Evolutionary conservation across 2,888 invertebrate genomes (phyloP), one percentile per base, ranked within the genome.

Genomic region (Patella caerulea): DNA sequence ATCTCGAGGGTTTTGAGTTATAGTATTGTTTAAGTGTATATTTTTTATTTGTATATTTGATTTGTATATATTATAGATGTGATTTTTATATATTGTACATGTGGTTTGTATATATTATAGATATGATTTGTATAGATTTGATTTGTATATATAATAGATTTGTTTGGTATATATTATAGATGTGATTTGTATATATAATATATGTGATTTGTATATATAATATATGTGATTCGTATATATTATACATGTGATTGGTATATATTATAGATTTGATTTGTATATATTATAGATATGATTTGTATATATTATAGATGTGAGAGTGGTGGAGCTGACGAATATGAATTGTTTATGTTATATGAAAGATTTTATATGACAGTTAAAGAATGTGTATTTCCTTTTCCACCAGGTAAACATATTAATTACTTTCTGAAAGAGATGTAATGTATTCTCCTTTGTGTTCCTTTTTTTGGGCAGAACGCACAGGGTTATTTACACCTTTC

Each of bases 331-430:
- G 84, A 85, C 17, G 90, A 90, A 76, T 87, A 88, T 81, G 93
- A 95, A 34, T 91, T 97, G 73, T 96, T 96, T 90, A 94, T 95
- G 82, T 93, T 95, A 53, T 92, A 97, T 83, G 97, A 97, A 91
- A 94, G 96, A 86, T 97, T 96, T 92, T 95, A 95, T 86, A 93
- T 95, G 85, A 95, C 96, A 1, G 94, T 95, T 24, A 96, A 96
- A 88, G 94, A 95, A 4, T 94, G 96, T 82, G 96, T 96, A 54
- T 97, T 95, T 91, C 96, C 96, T 0, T 92, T 96, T 83, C 96
- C 97, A 15, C 95, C 83, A 75, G 87, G 88, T 88, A 69, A 81
- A 45, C 9, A 9, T 45, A 45, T 9, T 45, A 45, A 45, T 45
- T 45, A 45, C 9, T 0, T 1, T 45, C 9, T 45, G 45, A 45